Conservation (phyloP, 2,113 vertebrate species). For the Spea bombifrons region DNA sequence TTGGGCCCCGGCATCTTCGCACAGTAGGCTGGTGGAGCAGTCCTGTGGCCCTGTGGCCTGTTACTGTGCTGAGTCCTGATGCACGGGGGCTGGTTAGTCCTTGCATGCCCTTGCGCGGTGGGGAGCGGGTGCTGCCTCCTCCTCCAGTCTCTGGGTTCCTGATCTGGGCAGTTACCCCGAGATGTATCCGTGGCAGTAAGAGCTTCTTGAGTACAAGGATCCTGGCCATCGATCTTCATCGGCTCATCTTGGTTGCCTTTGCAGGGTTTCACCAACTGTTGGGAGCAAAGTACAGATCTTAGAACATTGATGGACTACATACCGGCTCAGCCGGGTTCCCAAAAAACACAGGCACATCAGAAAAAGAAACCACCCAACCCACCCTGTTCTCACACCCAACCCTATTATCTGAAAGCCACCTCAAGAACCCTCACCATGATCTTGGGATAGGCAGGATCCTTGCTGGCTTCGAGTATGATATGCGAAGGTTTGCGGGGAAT, state of each 20-base stretch:
- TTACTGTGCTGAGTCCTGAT: conserved; percentile 51
- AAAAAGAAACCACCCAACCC: too few relatives aligned
- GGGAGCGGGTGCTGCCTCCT: conserved; percentile 59
- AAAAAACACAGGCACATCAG: too few relatives aligned
- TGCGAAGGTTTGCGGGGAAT: conserved; percentile 64
- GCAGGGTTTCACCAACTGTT: conserved; percentile 79
- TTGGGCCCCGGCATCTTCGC: conserved; percentile 61
- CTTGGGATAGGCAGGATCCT: conserved; percentile 76
- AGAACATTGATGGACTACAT: too few relatives aligned
- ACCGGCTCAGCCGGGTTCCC: too few relatives aligned
- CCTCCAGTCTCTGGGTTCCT: conserved; percentile 56
- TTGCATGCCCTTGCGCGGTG: conserved; percentile 58
- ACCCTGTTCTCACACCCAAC: too few relatives aligned
- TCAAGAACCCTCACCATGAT: conserved; percentile 66
- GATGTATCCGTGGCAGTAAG: accelerated
- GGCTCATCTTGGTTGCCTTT: conserved; percentile 62
- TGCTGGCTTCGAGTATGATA: conserved; percentile 80
- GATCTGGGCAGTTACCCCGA: background rate
- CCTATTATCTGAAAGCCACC: too few relatives aligned
- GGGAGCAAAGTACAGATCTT: background rate
- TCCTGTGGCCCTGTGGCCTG: conserved; percentile 61
- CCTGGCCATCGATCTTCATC: conserved; percentile 54
- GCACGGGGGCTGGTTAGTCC: conserved; percentile 62
- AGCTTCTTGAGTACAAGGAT: conserved; percentile 57
- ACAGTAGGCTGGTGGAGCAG: conserved; percentile 67